Evolutionary conservation across 2,888 invertebrate genomes (phyloP), one percentile per base, ranked within the genome.

Genomic region (Limnephilus rhombicus): DNA sequence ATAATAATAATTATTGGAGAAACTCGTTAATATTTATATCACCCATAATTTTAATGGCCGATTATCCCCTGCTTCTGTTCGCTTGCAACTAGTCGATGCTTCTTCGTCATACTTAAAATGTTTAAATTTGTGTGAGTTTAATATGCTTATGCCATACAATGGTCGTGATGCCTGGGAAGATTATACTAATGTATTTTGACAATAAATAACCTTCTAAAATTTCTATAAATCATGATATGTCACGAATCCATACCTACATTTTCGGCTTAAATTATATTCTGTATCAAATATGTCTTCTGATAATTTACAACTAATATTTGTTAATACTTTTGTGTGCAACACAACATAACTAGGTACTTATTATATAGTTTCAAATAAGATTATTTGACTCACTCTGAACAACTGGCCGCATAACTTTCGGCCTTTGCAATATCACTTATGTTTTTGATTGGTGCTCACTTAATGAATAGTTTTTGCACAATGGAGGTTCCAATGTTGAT

Each of bases 401-500:
- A 53, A 24, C 53, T 7, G 53, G 7, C 53, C 53, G 53, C 53
- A 68, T 68, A 68, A 68, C n/a, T 68, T 68, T 68, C 68, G 24
- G 68, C 68, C 68, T 68, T 68, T 68, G 68, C 68, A 68, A 68
- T 24, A 68, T 68, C 68, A 68, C 24, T 68, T 68, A 68, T 68
- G n/a, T n/a, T 68, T 68, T 68, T 68, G 68, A 68, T 68, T 68
- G 68, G 68, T 68, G 68, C 68, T 68, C 82, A 31, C 82, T 82
- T 82, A 82, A 68, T 68, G 82, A 34, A 31, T 82, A 34, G 82
- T 82, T 29, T 37, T n/a, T 13, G 86, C 86, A 86, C 86, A 86
- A 86, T 86, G 45, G 86, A 24, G 86, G 86, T 41, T 41, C 86
- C 86, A 49, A 45, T 86, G 86, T 86, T 86, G 86, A 86, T 86